A percentile compares a stretch with the other conserved stretches of the same genome.
phyloP scores from a whole-genome alignment of 2,888 invertebrate species.

The Hipparchia sbordonii region DNA sequence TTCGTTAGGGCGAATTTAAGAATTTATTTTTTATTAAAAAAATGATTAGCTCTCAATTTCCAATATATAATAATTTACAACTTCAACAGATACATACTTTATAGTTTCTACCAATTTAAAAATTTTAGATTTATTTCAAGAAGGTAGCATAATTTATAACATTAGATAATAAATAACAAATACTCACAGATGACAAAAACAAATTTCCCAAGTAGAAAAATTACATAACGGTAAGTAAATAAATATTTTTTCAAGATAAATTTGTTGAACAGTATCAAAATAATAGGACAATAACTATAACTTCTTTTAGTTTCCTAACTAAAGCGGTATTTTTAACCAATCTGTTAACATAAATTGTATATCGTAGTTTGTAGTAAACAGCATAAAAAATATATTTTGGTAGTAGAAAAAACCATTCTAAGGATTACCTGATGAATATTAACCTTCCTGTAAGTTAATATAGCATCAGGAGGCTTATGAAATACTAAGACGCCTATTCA shows the following conservation, averaged over 20 bases:
- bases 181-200: neutral
- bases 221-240: conserved; percentile 35
- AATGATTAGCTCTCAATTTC: too few species aligned
- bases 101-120: neutral
- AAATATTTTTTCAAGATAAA: conserved; percentile 18
- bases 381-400: neutral
- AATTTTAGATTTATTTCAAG: neutral
- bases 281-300: neutral
- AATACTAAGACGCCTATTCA: neutral
- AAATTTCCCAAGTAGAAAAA: conserved; percentile 19
- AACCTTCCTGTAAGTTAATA: neutral
- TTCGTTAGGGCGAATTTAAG: too few species aligned
- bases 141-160: too few species aligned
- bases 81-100: neutral
- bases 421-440: neutral
- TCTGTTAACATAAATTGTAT: neutral
- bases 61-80: too few species aligned
- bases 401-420: conserved; percentile 1
- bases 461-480: neutral
- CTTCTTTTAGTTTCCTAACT: neutral
- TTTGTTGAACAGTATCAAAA: neutral
- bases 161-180: neutral
- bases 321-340: neutral
- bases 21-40: too few species aligned
- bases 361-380: neutral